phyloP scores from a whole-genome alignment of 2,797 vertebrate species.

The Silurus aristotelis region DNA sequence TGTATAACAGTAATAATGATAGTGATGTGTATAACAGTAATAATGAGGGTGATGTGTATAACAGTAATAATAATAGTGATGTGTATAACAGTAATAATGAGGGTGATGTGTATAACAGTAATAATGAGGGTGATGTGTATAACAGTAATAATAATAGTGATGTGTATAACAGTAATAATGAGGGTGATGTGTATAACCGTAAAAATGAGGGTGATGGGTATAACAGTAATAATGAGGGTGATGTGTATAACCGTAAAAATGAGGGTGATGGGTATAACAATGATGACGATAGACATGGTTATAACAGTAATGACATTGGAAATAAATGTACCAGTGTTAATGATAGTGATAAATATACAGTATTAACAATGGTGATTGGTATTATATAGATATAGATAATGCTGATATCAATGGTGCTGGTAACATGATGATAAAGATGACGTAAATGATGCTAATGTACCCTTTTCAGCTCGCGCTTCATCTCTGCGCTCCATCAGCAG shows the following conservation, averaged over 20 bases:
- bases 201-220: background rate
- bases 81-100: too few relatives aligned
- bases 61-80: too few relatives aligned
- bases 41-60: background rate
- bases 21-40: background rate
- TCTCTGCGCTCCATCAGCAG: conserved; percentile 88
- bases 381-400: background rate
- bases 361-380: too few relatives aligned
- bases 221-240: background rate
- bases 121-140: background rate
- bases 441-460: conserved; percentile 67
- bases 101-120: too few relatives aligned
- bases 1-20: background rate
- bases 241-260: background rate
- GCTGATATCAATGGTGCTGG: background rate
- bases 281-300: background rate
- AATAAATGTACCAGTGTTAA: background rate
- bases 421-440: background rate
- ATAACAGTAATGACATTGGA: background rate
- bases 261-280: background rate
- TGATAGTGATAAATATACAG: background rate
- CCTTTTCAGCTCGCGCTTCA: conserved; percentile 79
- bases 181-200: background rate
- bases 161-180: background rate
- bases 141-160: background rate